A percentile compares a stretch with the other conserved stretches of the same genome.
Evolutionary conservation across 2,888 invertebrate genomes (phyloP).

Genomic region (Himalopsyche kuldschensis): DNA sequence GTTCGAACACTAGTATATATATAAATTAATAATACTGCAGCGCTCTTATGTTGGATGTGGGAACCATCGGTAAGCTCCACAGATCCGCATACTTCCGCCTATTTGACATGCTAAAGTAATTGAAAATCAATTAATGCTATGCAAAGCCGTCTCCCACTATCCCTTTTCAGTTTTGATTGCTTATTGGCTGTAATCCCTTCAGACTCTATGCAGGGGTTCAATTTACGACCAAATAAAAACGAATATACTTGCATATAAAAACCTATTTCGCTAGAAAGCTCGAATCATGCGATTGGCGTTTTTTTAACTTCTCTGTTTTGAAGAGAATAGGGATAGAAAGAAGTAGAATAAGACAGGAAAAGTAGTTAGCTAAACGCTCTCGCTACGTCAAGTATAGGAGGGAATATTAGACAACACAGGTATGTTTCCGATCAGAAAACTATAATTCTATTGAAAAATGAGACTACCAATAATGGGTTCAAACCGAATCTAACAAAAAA

Average conservation of each 20-base stretch:
- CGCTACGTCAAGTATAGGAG: too few species aligned
- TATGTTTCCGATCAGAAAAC: too few species aligned
- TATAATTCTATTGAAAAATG: too few species aligned
- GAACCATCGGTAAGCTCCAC: not conserved
- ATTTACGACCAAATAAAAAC: conserved; percentile 32
- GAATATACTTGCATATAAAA: not conserved
- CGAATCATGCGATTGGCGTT: not conserved
- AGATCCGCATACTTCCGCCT: not conserved
- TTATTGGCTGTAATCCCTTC: conserved; percentile 29
- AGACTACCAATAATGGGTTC: too few species aligned
- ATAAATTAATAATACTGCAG: not conserved
- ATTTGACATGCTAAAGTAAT: conserved; percentile 20
- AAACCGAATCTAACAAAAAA: too few species aligned
- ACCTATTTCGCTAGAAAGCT: not conserved
- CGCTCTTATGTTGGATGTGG: not conserved
- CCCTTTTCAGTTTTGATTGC: conserved; percentile 29
- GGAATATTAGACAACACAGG: too few species aligned
- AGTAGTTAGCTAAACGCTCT: too few species aligned
- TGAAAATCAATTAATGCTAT: conserved; percentile 38
- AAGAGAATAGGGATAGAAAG: too few species aligned
- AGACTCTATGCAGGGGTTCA: not conserved
- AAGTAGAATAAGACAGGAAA: too few species aligned
- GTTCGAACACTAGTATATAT: too few species aligned
- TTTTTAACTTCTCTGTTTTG: too few species aligned
- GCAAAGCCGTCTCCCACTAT: conserved; percentile 17